Evolutionary conservation across 2,113 vertebrate genomes (phyloP), one percentile per base, ranked within the genome.

Genomic region (Crocuta crocuta): DNA sequence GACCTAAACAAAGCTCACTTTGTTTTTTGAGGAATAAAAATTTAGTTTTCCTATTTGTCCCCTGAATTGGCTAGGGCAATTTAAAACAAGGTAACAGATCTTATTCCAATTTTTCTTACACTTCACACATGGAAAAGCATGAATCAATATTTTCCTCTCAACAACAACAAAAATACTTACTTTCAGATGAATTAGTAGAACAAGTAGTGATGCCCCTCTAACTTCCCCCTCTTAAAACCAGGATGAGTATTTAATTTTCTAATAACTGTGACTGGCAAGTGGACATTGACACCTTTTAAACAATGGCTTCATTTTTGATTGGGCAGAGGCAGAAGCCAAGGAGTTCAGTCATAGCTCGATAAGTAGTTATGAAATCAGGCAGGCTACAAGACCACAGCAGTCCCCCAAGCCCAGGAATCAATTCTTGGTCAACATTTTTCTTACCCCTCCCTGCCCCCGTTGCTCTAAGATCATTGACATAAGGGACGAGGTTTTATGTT

Each of bases 351-450:
- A 5, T 23, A 53, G 35, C 33, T 95, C 50, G n/a, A 11, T 85
- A 39, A 79, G 82, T 61, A 28, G 15, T 55, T 28, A 33, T 0
- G 7, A 43, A 78, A 35, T 33, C 53, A 76, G 35, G 23, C 48
- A 48, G 50, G 12, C 55, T 4, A 13, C 0, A 50, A 19, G 10
- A 35, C 4, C 19, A 16, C 1, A 70, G 9, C 0, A 28, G 2
- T 45, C 31, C 63, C 16, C 5, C 4, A 39, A 94, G 83, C 15
- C 6, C 50, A 48, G 17, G 23, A 90, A 33, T 33, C 53, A 63
- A 45, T 28, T 66, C n/a, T 39, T 10, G 15, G 26, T 23, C 31
- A 8, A 63, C 26, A 12, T 85, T 82, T 65, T n/a, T 55, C 12
- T 15, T 23, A 11, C 1, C 26, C 8, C 43, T 28, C 23, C 33